Evolutionary conservation across 1,140 invertebrate genomes (phyloP).

Genomic region (Apolygus lucorum): DNA sequence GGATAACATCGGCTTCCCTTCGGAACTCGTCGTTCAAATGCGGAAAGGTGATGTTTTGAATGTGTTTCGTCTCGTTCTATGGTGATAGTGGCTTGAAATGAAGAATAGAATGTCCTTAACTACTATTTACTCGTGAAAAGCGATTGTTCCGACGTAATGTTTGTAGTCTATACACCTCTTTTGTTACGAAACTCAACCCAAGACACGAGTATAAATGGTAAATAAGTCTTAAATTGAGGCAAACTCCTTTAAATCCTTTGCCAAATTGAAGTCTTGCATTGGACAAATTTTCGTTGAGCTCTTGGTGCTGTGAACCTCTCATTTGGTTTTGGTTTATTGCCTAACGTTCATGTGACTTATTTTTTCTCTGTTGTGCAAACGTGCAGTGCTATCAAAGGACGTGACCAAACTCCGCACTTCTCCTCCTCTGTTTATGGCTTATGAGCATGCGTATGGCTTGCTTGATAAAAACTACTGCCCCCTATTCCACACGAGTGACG

Average conservation of each 20-base stretch:
- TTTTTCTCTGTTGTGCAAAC: slow-evolving; percentile 31
- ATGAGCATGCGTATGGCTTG: slow-evolving; percentile 66
- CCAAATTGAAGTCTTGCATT: too few relatives aligned
- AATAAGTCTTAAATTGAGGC: too few relatives aligned
- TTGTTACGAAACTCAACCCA: too few relatives aligned
- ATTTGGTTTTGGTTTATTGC: not conserved
- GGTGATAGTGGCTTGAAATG: too few relatives aligned
- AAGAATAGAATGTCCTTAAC: too few relatives aligned
- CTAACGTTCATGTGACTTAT: not conserved
- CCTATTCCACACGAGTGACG: slow-evolving; percentile 72
- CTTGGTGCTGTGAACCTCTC: not conserved
- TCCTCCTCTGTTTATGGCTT: slow-evolving; percentile 68
- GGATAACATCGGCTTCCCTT: slow-evolving; percentile 57
- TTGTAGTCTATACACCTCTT: too few relatives aligned
- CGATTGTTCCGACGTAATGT: too few relatives aligned
- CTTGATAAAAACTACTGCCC: slow-evolving; percentile 68
- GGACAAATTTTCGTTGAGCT: too few relatives aligned
- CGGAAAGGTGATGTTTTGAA: slow-evolving; percentile 48
- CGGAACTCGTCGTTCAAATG: slow-evolving; percentile 54
- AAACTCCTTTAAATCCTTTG: too few relatives aligned
- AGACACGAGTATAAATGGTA: too few relatives aligned
- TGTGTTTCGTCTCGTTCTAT: too few relatives aligned
- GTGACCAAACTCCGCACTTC: slow-evolving; percentile 68
- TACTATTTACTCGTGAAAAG: too few relatives aligned
- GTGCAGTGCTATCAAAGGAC: slow-evolving; percentile 52